Conservation (phyloP, 1,140 invertebrate species). For the Microplitis demolitor region DNA sequence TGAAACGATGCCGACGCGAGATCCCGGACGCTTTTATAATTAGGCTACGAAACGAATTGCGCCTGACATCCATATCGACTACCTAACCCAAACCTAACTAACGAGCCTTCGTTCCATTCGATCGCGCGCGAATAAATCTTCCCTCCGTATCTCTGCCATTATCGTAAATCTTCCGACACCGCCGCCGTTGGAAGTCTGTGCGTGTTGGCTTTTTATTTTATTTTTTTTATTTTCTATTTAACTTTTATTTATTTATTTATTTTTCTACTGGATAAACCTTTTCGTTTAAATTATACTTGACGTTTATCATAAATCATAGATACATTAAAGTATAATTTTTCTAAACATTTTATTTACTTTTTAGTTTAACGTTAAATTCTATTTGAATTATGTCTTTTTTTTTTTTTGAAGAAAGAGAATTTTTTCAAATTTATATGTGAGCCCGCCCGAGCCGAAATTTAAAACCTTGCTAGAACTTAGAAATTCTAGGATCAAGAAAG, state of each 20-base stretch:
- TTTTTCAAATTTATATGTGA: no score
- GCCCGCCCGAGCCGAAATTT: no score
- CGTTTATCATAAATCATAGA: no score
- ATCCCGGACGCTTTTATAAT: slow-evolving; percentile 52
- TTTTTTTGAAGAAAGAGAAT: no score
- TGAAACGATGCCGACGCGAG: slow-evolving; percentile 17
- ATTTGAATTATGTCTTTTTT: no score
- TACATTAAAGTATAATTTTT: no score
- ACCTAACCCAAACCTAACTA: slow-evolving; percentile 54
- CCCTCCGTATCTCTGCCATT: slow-evolving; percentile 42
- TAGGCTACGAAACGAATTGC: slow-evolving; percentile 57
- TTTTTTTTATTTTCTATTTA: slow-evolving; percentile 2
- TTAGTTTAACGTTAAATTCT: no score
- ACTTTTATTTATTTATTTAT: slow-evolving; percentile 19
- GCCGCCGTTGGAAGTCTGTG: slow-evolving; percentile 35
- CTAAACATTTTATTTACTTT: background rate
- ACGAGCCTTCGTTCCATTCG: slow-evolving; percentile 51
- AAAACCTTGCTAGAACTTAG: no score
- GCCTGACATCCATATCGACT: slow-evolving; percentile 56
- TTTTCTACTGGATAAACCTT: background rate
- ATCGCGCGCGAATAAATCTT: slow-evolving; percentile 42
- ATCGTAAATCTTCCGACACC: slow-evolving; percentile 45
- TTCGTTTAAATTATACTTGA: background rate
- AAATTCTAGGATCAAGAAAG: no score
- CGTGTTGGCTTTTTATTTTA: slow-evolving; percentile 20